Evolutionary conservation across 1,140 invertebrate genomes (phyloP), one percentile per base, ranked within the genome.

Genomic region (Magallana gigas): DNA sequence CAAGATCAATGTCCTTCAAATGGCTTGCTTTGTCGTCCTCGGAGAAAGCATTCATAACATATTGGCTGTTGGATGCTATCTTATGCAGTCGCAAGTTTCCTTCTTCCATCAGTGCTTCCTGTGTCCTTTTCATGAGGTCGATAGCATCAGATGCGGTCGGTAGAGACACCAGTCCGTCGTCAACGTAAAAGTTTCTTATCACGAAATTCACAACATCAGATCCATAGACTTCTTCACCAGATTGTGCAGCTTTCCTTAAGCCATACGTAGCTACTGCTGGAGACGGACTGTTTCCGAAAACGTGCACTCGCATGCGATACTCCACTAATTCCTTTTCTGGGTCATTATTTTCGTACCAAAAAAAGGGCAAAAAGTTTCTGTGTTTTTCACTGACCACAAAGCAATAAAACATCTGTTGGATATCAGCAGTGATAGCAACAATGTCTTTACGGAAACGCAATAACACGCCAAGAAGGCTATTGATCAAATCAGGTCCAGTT

Each of bases 401-500:
- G 23, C 81, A 84, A 48, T 91, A 58, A 86, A 86, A 90, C 87
- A 91, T 90, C 2, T 86, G 80, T 82, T 82, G 14, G 14, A 90
- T 84, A 58, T 91, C 90, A 18, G 18, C 56, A 87, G 57, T 88
- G 9, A 88, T 29, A 7, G 87, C 91, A 18, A 91, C 59, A 57
- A 57, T 3, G 11, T 87, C 84, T 23, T 16, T 84, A 6, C 91
- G 84, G 62, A 92, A 92, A 16, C 90, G 76, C 8, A 91, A 59
- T 2, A 92, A 81, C 8, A 92, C 86, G 5, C 85, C 90, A 14
- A 91, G 29, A 1, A 91, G 60, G 29, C 68, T 87, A 80, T 76
- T 92, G 90, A 95, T 94, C 0, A 95, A 62, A 85, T 92, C 92
- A 12, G 95, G 94, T 18, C 91, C 92, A 4, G 60, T 9, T 0